These are phyloP conservation scores for Polyergus mexicanus DNA, from an alignment of 1,140 invertebrate genomes.

Conservation along the genomic window DNA sequence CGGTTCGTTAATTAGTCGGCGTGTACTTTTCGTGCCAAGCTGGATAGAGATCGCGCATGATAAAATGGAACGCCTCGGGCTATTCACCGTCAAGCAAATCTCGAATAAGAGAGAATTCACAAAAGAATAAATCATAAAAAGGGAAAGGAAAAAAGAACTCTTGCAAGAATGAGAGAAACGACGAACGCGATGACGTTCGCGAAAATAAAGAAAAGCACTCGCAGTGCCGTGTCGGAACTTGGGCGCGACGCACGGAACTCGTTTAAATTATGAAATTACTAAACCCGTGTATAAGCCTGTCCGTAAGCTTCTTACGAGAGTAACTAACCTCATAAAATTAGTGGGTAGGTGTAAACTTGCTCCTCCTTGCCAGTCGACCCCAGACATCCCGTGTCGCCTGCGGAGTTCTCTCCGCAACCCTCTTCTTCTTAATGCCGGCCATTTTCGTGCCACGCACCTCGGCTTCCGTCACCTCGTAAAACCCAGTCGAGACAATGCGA, in stretches of 20 bases:
- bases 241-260: constrained; percentile 36
- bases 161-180: neutral
- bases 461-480: constrained; percentile 73
- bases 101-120: neutral
- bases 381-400: neutral
- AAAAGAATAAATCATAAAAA: neutral
- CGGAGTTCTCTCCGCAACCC: neutral
- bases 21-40: neutral
- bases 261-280: constrained; percentile 78
- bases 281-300: constrained; percentile 65
- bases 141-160: neutral
- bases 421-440: constrained; percentile 29
- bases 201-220: constrained; percentile 55
- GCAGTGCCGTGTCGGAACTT: neutral
- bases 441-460: constrained; percentile 30
- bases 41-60: constrained; percentile 2
- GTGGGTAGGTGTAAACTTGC: constrained; percentile 75
- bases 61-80: constrained; percentile 4
- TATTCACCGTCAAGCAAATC: neutral
- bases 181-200: neutral
- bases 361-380: constrained; percentile 36
- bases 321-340: constrained; percentile 80
- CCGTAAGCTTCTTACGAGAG: constrained; percentile 76
- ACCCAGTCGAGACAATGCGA: constrained; percentile 70
- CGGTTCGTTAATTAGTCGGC: neutral